Conservation (phyloP, 2,888 invertebrate species). For the Rhagonycha lutea region DNA sequence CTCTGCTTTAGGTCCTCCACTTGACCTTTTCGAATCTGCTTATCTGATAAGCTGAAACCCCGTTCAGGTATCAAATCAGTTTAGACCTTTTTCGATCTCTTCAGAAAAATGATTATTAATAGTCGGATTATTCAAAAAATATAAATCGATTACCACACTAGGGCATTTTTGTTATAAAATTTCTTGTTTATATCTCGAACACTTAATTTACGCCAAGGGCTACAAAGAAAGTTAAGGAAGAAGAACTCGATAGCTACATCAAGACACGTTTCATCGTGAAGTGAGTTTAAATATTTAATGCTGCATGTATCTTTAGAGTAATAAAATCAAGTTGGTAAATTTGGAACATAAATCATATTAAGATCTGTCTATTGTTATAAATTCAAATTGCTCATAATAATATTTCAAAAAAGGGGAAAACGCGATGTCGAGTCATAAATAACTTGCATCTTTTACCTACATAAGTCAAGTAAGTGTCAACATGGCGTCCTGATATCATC, state of each 20-base stretch:
- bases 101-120: not conserved
- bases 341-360: not conserved
- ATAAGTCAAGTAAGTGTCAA: constrained; percentile 28
- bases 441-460: constrained; percentile 24
- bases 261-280: not conserved
- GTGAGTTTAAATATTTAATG: not conserved
- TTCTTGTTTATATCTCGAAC: not conserved
- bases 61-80: not conserved
- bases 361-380: not conserved
- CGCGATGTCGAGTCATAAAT: constrained; percentile 21
- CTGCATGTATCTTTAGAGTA: not conserved
- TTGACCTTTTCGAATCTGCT: not conserved
- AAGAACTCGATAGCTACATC: not conserved
- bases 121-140: not conserved
- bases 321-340: not conserved
- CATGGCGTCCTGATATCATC: constrained; percentile 33
- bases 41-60: not conserved
- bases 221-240: not conserved
- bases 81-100: not conserved
- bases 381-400: constrained; percentile 21
- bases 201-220: not conserved
- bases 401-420: constrained; percentile 6
- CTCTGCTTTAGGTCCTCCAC: not conserved
- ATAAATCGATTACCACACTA: not conserved
- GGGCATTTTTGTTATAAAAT: not conserved